Conservation (phyloP, 2,888 invertebrate genomes). For the Andrena dorsata region DNA sequence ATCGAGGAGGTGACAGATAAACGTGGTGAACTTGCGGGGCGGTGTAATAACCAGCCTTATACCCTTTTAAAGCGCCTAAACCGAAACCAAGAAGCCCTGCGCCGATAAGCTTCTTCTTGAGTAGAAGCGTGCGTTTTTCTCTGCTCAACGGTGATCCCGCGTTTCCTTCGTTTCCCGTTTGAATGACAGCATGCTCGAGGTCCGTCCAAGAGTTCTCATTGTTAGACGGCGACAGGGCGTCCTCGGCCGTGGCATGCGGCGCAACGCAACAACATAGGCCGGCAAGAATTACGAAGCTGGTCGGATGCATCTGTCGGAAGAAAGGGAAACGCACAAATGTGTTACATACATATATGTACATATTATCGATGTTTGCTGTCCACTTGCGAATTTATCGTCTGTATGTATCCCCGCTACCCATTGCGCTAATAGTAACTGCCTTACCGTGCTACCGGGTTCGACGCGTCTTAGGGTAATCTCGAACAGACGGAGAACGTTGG, state of each 20-base stretch:
- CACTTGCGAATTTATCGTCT: too few species aligned
- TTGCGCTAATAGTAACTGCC: not conserved
- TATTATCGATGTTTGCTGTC: too few species aligned
- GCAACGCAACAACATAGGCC: conserved; percentile 70
- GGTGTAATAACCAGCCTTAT: conserved; percentile 78
- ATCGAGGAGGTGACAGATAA: conserved; percentile 78
- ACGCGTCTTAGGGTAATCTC: not conserved
- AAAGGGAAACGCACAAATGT: not conserved
- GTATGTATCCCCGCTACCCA: too few species aligned
- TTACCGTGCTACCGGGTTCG: conserved; percentile 17
- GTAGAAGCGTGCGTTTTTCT: conserved; percentile 79
- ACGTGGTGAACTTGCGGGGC: conserved; percentile 81
- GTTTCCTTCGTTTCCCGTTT: conserved; percentile 15
- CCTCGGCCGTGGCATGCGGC: conserved; percentile 56
- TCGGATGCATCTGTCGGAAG: conserved; percentile 73
- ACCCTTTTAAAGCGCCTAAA: conserved; percentile 81
- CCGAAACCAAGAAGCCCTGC: conserved; percentile 82
- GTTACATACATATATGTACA: too few species aligned
- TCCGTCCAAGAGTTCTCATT: not conserved
- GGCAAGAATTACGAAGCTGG: conserved; percentile 57
- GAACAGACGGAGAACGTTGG: not conserved
- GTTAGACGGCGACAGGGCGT: conserved; percentile 12
- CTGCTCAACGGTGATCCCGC: conserved; percentile 69
- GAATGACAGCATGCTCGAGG: not conserved
- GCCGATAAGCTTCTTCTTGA: conserved; percentile 82